Base-by-base conservation (phyloP, 2,113 vertebrate species). In the Oryzias curvinotus region DNA sequence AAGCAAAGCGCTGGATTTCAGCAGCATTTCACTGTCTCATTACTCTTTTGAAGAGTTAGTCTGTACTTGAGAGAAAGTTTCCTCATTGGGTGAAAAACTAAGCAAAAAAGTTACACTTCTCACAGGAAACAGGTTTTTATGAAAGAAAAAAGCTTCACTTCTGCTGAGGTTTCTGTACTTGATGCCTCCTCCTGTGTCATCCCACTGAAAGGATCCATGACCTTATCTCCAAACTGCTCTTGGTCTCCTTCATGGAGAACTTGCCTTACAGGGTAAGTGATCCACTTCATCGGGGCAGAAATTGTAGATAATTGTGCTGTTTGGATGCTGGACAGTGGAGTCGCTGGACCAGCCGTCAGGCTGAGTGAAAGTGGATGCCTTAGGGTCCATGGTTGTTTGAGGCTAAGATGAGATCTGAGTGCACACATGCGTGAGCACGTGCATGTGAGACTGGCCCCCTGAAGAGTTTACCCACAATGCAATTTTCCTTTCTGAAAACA, bases 291-390 rank as follows among this genome's bases (percentile, higher is more conserved):
- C 73, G 62, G 62, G 74, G 78, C 69, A 81, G 62, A 88, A 87
- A 91, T 88, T 87, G 70, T 65, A 78, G 73, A 87, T 85, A 80
- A 86, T 85, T 79, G 77, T 82, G 36, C 68, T 65, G 69, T 85
- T 88, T 87, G 80, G 85, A 71, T 3, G 43, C 5, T 14, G 52
- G 59, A 82, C 77, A 57, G 58, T 68, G 36, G 63, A 73, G 72
- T 85, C 57, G 30, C 72, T 50, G 55, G 74, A 62, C 51, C 36
- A 73, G 75, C 68, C 65, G 79, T 46, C 52, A 58, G 56, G 50
- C 68, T 45, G 66, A 64, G 71, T 77, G 78, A 81, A 87, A 91
- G 83, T 76, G 74, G 81, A 88, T 71, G 68, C 78, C 71, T 87
- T 78, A 66, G 83, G 80, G 78, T 82, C 86, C 80, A 85, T 16